phyloP scores from a whole-genome alignment of 2,888 invertebrate genomes.

The Zhuqinia jingwanae region DNA sequence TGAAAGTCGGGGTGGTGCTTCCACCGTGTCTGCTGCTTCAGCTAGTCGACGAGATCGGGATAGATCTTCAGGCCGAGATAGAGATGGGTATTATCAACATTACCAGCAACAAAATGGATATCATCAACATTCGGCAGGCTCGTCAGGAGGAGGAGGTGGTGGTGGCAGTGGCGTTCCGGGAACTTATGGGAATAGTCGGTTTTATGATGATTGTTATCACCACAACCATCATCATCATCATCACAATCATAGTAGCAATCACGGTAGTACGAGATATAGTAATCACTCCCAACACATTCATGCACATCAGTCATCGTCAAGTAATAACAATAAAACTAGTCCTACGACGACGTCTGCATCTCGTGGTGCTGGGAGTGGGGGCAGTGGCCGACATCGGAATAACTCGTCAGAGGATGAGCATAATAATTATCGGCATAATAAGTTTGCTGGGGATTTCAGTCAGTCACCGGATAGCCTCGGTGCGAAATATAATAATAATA shows the following conservation, averaged over 20 bases:
- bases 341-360: constrained; percentile 39
- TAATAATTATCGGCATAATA: constrained; percentile 51
- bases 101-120: constrained; percentile 66
- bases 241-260: neutral
- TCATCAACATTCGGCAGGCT: constrained; percentile 46
- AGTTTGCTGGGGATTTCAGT: constrained; percentile 48
- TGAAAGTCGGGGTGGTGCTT: constrained; percentile 60
- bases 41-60: constrained; percentile 49
- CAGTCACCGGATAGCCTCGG: constrained; percentile 64
- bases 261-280: constrained; percentile 22
- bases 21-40: constrained; percentile 3
- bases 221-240: constrained; percentile 45
- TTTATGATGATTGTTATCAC: constrained; percentile 69
- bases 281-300: constrained; percentile 53
- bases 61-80: constrained; percentile 54
- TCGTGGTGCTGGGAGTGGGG: constrained; percentile 7
- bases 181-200: constrained; percentile 67
- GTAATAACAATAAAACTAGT: constrained; percentile 66
- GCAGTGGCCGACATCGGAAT: constrained; percentile 29
- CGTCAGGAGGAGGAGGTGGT: constrained; percentile 24
- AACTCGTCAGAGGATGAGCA: constrained; percentile 54
- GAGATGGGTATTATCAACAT: constrained; percentile 56
- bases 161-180: constrained; percentile 5
- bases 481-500: constrained; percentile 38
- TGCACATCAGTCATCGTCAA: constrained; percentile 53